Conservation (phyloP, 2,113 vertebrate species). For the Oncorhynchus tshawytscha region DNA sequence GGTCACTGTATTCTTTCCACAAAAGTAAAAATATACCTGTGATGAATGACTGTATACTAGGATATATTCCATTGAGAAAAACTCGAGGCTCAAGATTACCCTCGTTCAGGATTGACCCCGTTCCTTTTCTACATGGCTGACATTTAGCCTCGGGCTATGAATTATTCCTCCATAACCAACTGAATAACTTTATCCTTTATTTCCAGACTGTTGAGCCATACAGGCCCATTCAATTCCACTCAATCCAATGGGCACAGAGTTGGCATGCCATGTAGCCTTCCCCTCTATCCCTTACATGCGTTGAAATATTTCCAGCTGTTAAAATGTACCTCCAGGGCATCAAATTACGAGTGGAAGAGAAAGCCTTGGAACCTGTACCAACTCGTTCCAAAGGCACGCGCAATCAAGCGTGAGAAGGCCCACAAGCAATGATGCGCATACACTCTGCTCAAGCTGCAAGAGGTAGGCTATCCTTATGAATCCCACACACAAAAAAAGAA, state of each 20-base stretch:
- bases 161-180: not conserved
- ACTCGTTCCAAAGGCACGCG: slow-evolving; percentile 62
- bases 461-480: not conserved
- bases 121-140: slow-evolving; percentile 11
- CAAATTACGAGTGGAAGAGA: slow-evolving; percentile 36
- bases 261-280: not conserved
- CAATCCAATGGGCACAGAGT: not conserved
- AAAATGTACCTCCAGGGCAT: slow-evolving; percentile 29
- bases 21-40: not conserved
- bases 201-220: not conserved
- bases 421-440: slow-evolving; percentile 11
- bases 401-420: slow-evolving; percentile 24
- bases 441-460: not conserved
- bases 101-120: slow-evolving; percentile 46
- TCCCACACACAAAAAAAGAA: not conserved
- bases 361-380: slow-evolving; percentile 64
- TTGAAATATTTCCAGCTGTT: slow-evolving; percentile 13
- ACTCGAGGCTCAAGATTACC: slow-evolving; percentile 25
- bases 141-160: not conserved
- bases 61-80: not conserved
- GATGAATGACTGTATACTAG: not conserved
- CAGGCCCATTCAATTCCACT: not conserved
- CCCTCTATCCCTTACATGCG: not conserved
- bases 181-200: not conserved
- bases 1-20: not conserved